These are phyloP conservation scores for Gari tellinella DNA, from an alignment of 2,888 invertebrate genomes.

Conservation along the genomic window DNA sequence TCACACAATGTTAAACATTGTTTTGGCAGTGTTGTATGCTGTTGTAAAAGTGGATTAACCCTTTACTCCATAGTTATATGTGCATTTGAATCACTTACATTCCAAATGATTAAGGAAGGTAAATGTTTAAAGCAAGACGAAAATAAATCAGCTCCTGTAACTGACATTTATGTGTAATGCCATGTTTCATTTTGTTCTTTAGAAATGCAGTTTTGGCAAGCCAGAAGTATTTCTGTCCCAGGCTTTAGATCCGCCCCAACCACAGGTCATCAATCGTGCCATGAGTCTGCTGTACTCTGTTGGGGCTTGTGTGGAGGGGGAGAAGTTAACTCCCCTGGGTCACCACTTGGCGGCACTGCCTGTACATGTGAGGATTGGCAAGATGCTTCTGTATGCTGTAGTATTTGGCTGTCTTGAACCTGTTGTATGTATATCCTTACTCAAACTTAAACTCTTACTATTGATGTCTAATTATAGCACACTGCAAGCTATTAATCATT, in stretches of 20 bases:
- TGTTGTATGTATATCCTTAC: constrained; percentile 75
- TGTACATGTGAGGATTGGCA: constrained; percentile 82
- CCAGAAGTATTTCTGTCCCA: constrained; percentile 77
- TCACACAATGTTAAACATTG: no score
- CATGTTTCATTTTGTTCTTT: constrained; percentile 43
- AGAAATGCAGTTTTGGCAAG: constrained; percentile 82
- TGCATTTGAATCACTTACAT: no score
- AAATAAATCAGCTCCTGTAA: no score
- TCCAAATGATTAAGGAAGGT: no score
- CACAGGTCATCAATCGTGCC: constrained; percentile 73
- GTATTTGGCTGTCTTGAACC: constrained; percentile 82
- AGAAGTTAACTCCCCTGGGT: constrained; percentile 81
- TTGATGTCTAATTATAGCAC: no score
- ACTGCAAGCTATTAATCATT: no score
- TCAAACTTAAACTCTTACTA: no score
- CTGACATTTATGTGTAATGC: no score
- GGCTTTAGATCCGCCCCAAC: constrained; percentile 79
- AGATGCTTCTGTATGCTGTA: constrained; percentile 81
- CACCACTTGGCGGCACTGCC: constrained; percentile 82
- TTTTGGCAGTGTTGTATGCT: no score
- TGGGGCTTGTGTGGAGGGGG: constrained; percentile 78
- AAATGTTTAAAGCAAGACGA: no score
- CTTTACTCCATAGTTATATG: no score
- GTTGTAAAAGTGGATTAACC: no score
- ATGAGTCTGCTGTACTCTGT: constrained; percentile 79